Evolutionary conservation across 2,888 invertebrate genomes (phyloP).

Genomic region (Podotricha telesiphe): DNA sequence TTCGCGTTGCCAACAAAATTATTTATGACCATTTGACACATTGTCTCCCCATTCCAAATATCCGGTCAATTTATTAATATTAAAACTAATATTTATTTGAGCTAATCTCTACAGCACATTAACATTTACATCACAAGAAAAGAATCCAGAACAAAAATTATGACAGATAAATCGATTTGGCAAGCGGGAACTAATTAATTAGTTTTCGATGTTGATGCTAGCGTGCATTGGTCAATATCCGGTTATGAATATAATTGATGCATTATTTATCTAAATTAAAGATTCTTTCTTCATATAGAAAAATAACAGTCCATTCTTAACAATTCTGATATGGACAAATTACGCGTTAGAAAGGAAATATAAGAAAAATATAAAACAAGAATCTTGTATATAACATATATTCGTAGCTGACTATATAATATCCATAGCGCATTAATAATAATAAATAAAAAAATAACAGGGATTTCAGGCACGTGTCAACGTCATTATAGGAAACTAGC

Average conservation of each 20-base stretch:
- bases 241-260: slow-evolving; percentile 43
- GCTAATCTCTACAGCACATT: slow-evolving; percentile 16
- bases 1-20: background rate
- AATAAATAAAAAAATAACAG: too few relatives aligned
- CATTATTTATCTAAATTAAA: slow-evolving; percentile 28
- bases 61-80: slow-evolving; percentile 23
- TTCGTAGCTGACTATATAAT: too few relatives aligned
- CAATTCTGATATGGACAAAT: too few relatives aligned
- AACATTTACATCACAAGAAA: slow-evolving; percentile 28
- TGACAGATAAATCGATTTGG: slow-evolving; percentile 46
- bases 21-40: slow-evolving; percentile 8
- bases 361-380: too few relatives aligned
- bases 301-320: too few relatives aligned
- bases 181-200: slow-evolving; percentile 45
- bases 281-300: slow-evolving; percentile 6
- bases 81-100: slow-evolving; percentile 19
- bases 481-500: too few relatives aligned
- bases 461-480: too few relatives aligned
- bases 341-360: too few relatives aligned
- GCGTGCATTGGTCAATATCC: slow-evolving; percentile 48
- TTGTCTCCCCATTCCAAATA: slow-evolving; percentile 2
- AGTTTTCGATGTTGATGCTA: slow-evolving; percentile 43
- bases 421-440: too few relatives aligned
- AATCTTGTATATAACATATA: too few relatives aligned
- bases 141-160: slow-evolving; percentile 37